Base-by-base conservation (phyloP, 30 jellyfish, hydroid and myxozoan genomes). In the Turritopsis rubra region DNA sequence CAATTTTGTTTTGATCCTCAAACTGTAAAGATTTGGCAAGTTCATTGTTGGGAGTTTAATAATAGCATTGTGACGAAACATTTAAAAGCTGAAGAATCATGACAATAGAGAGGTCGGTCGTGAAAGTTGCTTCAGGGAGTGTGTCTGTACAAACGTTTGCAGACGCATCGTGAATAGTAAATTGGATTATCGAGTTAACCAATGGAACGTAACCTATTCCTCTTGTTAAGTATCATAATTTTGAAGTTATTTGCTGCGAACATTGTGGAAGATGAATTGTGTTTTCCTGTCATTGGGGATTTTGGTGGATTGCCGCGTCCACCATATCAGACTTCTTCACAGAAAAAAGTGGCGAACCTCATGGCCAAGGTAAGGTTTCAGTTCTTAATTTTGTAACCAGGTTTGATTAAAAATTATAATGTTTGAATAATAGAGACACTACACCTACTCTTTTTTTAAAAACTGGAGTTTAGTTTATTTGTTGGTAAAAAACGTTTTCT, bases 221-320 rank as follows among this genome's bases (percentile, higher is more conserved):
- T 3, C 60, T 3, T 41, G 60, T 41, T 41, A 5, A 3, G 60
- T 41, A 41, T 41, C 9, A 3, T 41, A 41, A 41, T 41, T 41
- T 41, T 41, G 60, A 41, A 41, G 13, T 41, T 41, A 3, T 5
- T 41, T 41, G 9, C 60, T 13, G 60, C 60, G 60, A 41, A 41
- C 5, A 41, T 41, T 41, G 60, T 41, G 60, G 60, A 41, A 41
- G 60, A 41, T 28, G 71, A 75, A 41, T 80, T 92, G 21, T 92
- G 98, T 81, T 92, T 92, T 77, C 70, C 92, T 4, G 79, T 92
- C 16, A 77, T 92, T 29, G 98, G 98, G 26, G 98, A 92, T 80
- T 72, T 92, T 66, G 98, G 98, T 27, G 98, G 98, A 21, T 72
- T 84, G 24, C 98, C 98, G 29, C 21, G 80, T 52, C 86, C 95